Evolutionary conservation across 2,888 invertebrate species (phyloP).

Genomic region (Cryptocephalus primarius): DNA sequence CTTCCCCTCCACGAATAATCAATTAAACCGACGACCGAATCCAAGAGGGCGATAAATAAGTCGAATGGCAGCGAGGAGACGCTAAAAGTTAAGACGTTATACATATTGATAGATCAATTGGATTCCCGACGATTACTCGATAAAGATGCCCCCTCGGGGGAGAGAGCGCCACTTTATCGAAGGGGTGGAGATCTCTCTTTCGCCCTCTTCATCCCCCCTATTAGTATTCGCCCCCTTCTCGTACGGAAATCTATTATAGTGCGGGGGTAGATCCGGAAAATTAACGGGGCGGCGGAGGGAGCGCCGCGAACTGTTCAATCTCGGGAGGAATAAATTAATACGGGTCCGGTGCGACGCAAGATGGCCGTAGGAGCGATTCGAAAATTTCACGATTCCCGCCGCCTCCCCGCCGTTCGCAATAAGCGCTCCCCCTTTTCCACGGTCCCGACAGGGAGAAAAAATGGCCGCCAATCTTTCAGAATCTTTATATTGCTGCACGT

Average conservation of each 20-base stretch:
- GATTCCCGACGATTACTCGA: slow-evolving; percentile 38
- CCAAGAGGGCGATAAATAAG: neutral
- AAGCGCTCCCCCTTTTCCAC: too few species aligned
- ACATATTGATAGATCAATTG: slow-evolving; percentile 40
- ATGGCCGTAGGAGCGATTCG: neutral
- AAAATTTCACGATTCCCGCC: neutral
- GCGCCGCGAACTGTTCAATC: too few species aligned
- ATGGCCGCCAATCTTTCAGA: slow-evolving; percentile 34
- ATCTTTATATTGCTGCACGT: slow-evolving; percentile 32
- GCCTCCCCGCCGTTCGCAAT: neutral
- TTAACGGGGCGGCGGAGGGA: too few species aligned
- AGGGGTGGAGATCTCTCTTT: slow-evolving; percentile 13
- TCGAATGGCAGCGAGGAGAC: slow-evolving; percentile 12
- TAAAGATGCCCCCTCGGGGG: slow-evolving; percentile 32
- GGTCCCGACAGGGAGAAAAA: slow-evolving; percentile 23
- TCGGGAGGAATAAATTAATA: too few species aligned
- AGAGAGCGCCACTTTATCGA: slow-evolving; percentile 21
- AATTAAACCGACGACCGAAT: neutral
- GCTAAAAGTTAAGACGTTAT: slow-evolving; percentile 36
- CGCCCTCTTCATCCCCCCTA: slow-evolving; percentile 16
- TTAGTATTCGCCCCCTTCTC: slow-evolving; percentile 24
- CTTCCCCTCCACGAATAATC: neutral
- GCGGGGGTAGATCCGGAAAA: slow-evolving; percentile 2
- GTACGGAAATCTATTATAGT: slow-evolving; percentile 26
- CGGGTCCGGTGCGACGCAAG: neutral